phyloP scores from a whole-genome alignment of 37 sponge, comb jelly and placozoan genomes.

The Beroe ovata region DNA sequence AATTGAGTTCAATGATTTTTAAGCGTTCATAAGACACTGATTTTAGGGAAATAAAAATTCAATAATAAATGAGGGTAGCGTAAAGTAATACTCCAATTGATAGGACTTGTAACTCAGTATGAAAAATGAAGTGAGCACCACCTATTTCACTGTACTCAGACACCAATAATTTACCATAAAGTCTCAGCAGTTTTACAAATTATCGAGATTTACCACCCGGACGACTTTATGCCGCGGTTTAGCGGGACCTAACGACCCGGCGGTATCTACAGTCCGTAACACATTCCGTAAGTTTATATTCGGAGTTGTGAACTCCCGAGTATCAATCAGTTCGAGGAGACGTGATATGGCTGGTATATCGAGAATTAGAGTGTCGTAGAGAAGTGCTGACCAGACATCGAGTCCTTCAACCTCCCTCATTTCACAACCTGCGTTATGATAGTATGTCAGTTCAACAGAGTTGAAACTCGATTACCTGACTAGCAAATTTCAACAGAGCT shows the following conservation, averaged over 20 bases:
- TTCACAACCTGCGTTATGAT: constrained; percentile 66
- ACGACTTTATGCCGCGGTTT: constrained; percentile 54
- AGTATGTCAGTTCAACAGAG: too few species aligned
- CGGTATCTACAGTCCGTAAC: background rate
- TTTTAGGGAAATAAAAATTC: too few species aligned
- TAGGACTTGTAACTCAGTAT: too few species aligned
- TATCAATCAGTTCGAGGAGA: background rate
- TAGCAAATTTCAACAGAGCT: too few species aligned
- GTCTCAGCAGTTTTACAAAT: constrained; percentile 4
- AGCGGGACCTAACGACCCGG: background rate
- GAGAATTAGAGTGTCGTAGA: constrained; percentile 56
- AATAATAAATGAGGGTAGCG: too few species aligned
- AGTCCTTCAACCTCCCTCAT: constrained; percentile 53
- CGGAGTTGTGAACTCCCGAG: background rate
- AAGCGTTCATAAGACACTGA: too few species aligned
- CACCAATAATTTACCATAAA: too few species aligned
- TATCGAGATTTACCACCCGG: constrained; percentile 38
- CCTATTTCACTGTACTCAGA: too few species aligned
- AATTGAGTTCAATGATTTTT: too few species aligned
- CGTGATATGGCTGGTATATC: background rate
- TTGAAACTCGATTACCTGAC: too few species aligned
- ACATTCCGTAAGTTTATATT: constrained; percentile 8
- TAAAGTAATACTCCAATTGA: too few species aligned
- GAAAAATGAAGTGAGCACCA: too few species aligned
- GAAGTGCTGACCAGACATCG: constrained; percentile 43